Evolutionary conservation across 2,797 vertebrate species (phyloP).

Genomic region (Paguma larvata): DNA sequence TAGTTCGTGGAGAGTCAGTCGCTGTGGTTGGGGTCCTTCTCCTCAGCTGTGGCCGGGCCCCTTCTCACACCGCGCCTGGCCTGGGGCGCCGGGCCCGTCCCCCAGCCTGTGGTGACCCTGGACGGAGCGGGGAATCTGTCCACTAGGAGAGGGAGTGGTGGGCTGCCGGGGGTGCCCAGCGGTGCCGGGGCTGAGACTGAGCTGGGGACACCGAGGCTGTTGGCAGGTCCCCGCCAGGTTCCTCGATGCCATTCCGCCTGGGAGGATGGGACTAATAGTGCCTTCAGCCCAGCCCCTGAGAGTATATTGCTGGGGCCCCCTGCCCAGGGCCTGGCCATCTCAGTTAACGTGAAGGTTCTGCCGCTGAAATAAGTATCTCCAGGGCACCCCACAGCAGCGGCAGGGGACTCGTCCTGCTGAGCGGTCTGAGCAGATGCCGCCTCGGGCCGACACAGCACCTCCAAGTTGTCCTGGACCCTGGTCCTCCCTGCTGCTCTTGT

Average conservation of each 20-base stretch:
- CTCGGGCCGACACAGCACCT: neutral
- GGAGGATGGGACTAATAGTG: too few species aligned
- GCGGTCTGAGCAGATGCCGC: too few species aligned
- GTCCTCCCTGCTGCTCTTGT: neutral
- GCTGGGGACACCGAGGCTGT: neutral
- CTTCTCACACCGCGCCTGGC: neutral
- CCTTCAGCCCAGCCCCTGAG: neutral
- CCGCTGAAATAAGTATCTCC: neutral
- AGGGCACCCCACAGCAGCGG: rapidly evolving
- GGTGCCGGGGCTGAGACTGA: neutral
- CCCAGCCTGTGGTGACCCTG: neutral
- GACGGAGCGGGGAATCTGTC: neutral
- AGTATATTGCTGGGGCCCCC: rapidly evolving
- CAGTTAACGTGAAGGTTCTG: neutral
- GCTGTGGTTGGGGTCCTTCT: neutral
- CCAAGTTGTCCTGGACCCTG: neutral
- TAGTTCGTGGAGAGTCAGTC: rapidly evolving
- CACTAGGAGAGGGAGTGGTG: neutral
- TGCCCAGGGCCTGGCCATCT: neutral
- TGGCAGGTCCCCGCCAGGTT: neutral
- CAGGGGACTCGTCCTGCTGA: neutral
- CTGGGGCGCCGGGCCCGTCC: neutral
- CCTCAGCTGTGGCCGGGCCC: neutral
- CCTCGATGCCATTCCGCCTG: rapidly evolving
- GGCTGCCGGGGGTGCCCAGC: neutral